Base-by-base conservation (phyloP, 2,113 vertebrate genomes). In the Campylomormyrus tamandua region DNA sequence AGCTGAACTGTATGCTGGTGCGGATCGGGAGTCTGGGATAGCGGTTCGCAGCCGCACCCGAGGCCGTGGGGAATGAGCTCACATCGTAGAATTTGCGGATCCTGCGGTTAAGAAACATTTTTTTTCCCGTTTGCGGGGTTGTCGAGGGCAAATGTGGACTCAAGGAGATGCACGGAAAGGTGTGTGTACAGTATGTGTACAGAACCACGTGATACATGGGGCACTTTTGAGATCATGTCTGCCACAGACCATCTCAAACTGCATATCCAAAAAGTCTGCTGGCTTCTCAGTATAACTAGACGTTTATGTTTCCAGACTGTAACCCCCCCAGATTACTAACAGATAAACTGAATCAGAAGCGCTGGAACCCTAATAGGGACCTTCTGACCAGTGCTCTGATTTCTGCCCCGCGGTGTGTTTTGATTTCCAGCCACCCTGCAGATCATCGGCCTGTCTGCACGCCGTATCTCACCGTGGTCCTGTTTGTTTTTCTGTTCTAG, bases 401-500 rank as follows among this genome's bases (percentile, higher is more conserved):
- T 31, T 39, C 31, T 39, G 27, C 31, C 31, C 74, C 5, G 13
- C 35, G 31, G 35, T 17, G 15, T 42, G 35, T 42, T 88, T n/a
- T 48, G 19, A 11, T 39, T 70, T 17, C 35, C 7, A 89, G 46
- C 45, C 2, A 3, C 9, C 48, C 24, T 53, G 19, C 52, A 24
- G 10, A 52, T 11, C 83, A 5, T 27, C 0, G n/a, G 0, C 83
- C 50, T 39, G 19, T 90, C 62, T 62, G 74, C 21, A 21, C 15
- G 27, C 74, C 48, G 74, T 84, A 45, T 88, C 39, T 62, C 52
- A 90, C 77, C 45, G 9, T n/a, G 24, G 52, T 10, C 88, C 21
- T 90, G 49, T 88, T 90, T 90, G 90, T 90, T 84, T 90, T 83
- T 17, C 24, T 52, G 50, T 52, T 88, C 17, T 83, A 90, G 90